Percentiles rank a stretch among this genome's conserved stretches.
phyloP scores from a whole-genome alignment of 2,888 invertebrate genomes.

The Caenorhabditis sp. region DNA sequence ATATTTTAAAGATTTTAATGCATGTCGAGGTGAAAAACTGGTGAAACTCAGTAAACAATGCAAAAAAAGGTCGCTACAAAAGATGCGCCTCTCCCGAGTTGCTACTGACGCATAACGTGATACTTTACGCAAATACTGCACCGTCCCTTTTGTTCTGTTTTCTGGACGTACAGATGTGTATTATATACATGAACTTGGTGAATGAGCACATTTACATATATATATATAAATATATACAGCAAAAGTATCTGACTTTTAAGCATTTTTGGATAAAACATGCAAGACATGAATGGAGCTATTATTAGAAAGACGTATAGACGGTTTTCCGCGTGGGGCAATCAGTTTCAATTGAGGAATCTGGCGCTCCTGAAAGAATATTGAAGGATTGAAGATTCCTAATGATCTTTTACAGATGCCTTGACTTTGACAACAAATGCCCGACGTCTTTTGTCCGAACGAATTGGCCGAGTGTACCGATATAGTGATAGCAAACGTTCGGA shows the following conservation, averaged over 20 bases:
- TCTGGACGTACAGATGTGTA: no score
- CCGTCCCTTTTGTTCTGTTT: no score
- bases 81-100: constrained; percentile 1
- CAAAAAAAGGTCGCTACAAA: not conserved
- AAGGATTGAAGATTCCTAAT: not conserved
- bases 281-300: constrained; percentile 54
- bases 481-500: constrained; percentile 89
- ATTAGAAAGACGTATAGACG: constrained; percentile 45
- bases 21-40: no score
- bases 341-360: constrained; percentile 25
- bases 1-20: not conserved
- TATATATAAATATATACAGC: no score
- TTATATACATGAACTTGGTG: no score
- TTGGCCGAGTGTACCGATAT: constrained; percentile 81
- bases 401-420: constrained; percentile 54
- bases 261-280: constrained; percentile 46
- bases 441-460: constrained; percentile 63
- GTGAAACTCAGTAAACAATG: no score
- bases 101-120: constrained; percentile 17
- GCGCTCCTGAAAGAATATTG: constrained; percentile 24
- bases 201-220: no score
- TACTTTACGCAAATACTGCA: not conserved
- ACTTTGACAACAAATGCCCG: constrained; percentile 69
- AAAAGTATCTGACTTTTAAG: no score
- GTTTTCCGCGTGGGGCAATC: constrained; percentile 43